These are phyloP conservation scores for Ctenicera cuprea DNA, from an alignment of 2,888 invertebrate genomes.

Conservation along the genomic window DNA sequence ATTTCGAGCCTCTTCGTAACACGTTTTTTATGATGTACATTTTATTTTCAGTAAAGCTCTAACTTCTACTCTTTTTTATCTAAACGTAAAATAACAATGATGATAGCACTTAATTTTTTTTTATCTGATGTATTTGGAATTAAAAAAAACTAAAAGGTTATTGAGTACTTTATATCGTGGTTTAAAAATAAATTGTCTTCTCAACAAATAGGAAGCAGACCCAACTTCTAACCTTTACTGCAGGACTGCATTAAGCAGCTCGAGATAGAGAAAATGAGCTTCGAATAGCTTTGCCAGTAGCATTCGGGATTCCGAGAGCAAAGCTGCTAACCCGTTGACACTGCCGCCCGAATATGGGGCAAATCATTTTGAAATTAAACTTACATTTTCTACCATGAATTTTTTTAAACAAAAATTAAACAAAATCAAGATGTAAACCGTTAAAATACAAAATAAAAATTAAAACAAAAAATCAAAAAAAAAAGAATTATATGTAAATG, in stretches of 20 bases:
- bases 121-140: no score
- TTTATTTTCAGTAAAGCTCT: no score
- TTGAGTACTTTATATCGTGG: not conserved
- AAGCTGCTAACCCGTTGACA: conserved; percentile 46
- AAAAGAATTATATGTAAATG: not conserved
- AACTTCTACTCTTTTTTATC: no score
- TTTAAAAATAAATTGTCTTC: conserved; percentile 9
- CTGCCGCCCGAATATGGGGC: conserved; percentile 36
- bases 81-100: no score
- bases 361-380: conserved; percentile 5
- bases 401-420: not conserved
- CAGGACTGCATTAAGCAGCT: conserved; percentile 28
- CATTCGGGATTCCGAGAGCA: conserved; percentile 50
- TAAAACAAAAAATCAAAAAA: conserved; percentile 6
- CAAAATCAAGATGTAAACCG: not conserved
- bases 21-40: not conserved
- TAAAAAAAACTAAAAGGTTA: not conserved
- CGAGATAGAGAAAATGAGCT: conserved; percentile 17
- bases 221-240: conserved; percentile 27
- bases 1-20: not conserved
- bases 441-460: not conserved
- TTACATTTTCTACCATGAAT: not conserved
- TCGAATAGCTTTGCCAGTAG: conserved; percentile 48
- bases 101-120: no score
- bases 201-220: conserved; percentile 17